Conservation (phyloP, 2,113 vertebrate genomes). For the Octodon degus region DNA sequence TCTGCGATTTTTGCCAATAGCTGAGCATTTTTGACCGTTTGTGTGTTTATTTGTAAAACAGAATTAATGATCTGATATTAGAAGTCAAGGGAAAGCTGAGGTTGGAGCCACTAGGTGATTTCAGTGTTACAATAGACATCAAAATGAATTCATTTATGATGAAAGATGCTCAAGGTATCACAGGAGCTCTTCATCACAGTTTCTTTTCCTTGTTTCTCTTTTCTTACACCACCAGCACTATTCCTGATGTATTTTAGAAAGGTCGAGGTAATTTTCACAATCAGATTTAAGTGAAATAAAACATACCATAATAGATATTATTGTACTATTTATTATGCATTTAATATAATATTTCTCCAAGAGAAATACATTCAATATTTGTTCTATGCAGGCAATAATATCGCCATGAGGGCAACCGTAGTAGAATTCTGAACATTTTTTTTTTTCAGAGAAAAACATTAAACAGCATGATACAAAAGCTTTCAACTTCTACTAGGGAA, state of each 20-base stretch:
- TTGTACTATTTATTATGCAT: neutral
- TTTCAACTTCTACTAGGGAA: neutral
- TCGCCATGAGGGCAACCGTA: neutral
- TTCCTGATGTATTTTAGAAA: neutral
- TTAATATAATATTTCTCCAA: constrained; percentile 56
- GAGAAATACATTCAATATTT: constrained; percentile 33
- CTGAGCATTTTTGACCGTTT: neutral
- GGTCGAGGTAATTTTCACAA: neutral
- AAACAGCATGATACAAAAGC: neutral
- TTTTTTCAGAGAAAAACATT: constrained; percentile 41
- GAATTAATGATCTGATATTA: neutral
- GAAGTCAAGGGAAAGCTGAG: neutral
- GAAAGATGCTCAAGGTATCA: neutral
- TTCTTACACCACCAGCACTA: neutral
- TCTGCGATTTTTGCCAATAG: neutral
- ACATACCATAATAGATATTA: neutral
- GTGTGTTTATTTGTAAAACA: neutral
- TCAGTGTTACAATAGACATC: neutral
- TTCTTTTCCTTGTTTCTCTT: constrained; percentile 18
- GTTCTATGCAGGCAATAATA: neutral
- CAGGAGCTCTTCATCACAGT: neutral
- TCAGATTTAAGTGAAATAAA: constrained; percentile 7
- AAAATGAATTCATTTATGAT: rapidly evolving
- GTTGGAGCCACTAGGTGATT: neutral
- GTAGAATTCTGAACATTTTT: neutral